Base-by-base conservation (phyloP, 2,888 invertebrate genomes). In the Isotomurus palustris region DNA sequence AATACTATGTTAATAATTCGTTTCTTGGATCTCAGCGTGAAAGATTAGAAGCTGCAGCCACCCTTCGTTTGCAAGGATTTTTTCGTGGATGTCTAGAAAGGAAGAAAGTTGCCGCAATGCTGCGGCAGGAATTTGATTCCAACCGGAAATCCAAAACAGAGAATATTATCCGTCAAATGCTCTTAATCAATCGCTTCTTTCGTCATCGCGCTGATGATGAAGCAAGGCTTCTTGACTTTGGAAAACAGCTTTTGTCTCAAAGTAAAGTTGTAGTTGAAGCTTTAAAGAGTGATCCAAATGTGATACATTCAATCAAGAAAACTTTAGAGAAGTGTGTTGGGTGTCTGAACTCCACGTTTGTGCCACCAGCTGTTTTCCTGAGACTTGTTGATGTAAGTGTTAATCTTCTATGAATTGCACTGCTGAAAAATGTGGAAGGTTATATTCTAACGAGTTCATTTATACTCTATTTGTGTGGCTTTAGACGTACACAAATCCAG, bases 61-160 rank as follows among this genome's bases (percentile, higher is more conserved):
- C 62, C 3, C 35, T 68, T 65, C 83, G 86, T 72, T 84, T 94
- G 58, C 93, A 94, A 76, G 87, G 90, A 1, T 84, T 82, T 75
- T 83, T 85, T 6, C 79, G 91, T 59, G 87, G 90, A 68, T 90
- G 85, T 71, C 77, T 89, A 24, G 79, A 80, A 35, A 79, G 90
- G 27, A 84, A 84, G 73, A 79, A 81, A 38, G 79, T 82, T 62
- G 87, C 86, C 74, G 79, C 82, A 52, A 74, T 78, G 56, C 82
- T 87, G 72, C 79, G 91, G 50, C 76, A 78, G 47, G 78, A 83
- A 49, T 93, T 88, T 76, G 90, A 91, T 21, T 40, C 38, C 19
- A 25, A 47, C 8, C 51, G 48, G 22, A 28, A 24, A 5, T 8
- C 21, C 5, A 19, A 44, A 10, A 53, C 56, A 10, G 61, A 66